Conservation (phyloP, 1,140 invertebrate genomes). For the Drosophila paulistorum region DNA sequence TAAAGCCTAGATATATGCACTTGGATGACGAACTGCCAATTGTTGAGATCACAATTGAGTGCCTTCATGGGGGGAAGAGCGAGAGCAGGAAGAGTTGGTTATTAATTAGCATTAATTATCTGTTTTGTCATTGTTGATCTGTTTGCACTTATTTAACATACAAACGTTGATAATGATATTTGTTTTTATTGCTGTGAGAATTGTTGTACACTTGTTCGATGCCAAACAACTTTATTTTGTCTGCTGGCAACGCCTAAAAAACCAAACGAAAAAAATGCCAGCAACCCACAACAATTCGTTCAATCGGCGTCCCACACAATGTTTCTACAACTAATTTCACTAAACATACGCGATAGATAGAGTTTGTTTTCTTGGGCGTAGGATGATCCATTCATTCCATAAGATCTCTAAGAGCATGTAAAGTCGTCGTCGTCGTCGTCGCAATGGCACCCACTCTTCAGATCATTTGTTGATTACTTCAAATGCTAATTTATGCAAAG, state of each 20-base stretch:
- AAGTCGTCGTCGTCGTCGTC: neutral
- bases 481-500: constrained; percentile 24
- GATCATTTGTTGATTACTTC: constrained; percentile 13
- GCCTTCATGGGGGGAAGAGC: neutral
- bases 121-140: constrained; percentile 17
- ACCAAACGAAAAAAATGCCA: neutral
- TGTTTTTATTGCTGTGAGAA: constrained; percentile 53
- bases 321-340: constrained; percentile 27
- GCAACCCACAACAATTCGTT: neutral
- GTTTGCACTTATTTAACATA: constrained; percentile 13
- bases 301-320: constrained; percentile 11
- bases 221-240: constrained; percentile 1
- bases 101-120: constrained; percentile 57
- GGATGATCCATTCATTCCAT: neutral
- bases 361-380: constrained; percentile 4
- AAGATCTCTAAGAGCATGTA: constrained; percentile 16
- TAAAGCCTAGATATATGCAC: constrained; percentile 32
- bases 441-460: constrained; percentile 11
- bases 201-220: constrained; percentile 26
- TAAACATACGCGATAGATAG: constrained; percentile 3
- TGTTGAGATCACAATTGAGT: constrained; percentile 13
- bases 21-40: constrained; percentile 22
- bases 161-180: neutral
- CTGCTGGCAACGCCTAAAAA: constrained; percentile 10
- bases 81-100: constrained; percentile 12